Base-by-base conservation (phyloP, 2,888 invertebrate genomes). In the Rotaria sp. region DNA sequence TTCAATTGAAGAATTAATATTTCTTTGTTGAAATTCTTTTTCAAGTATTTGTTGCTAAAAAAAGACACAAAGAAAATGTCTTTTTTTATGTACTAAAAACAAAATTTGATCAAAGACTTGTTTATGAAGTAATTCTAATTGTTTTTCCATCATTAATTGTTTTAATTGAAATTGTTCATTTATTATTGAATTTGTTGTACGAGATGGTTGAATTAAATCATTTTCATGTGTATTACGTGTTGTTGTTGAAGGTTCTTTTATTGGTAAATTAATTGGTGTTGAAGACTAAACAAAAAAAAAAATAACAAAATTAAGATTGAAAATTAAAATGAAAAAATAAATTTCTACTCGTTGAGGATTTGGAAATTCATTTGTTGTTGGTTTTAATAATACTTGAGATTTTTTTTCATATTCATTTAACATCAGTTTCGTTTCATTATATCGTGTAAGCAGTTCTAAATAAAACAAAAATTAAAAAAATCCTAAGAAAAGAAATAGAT, bases 1-100 rank as follows among this genome's bases (percentile, higher is more conserved):
- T 45, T 80, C 80, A 15, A 38, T 21, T 26, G 80, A 45, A 21
- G 45, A 80, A 45, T 80, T 45, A 24, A 26, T n/a, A 45, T 45
- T 80, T 45, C 45, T 1, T 45, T 80, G 45, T 11, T 45, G 41
- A 24, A 80, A 11, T 80, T 41, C 80, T 80, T 45, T 45, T 45
- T 45, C 80, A 26, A 80, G 80, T n/a, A 80, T 80, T 80, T 80
- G 80, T 80, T 80, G 80, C 80, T 80, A 80, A 80, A 80, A 18
- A 38, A 41, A 80, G 21, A 45, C 1, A 74, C 1, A 7, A 45
- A 45, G 13, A 45, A 10, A 38, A 75, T 10, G 10, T 26, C n/a
- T 35, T 38, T 24, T 80, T 45, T 18, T 26, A 38, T 45, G 45
- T 24, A 38, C 38, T 15, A n/a, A 80, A 4, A 26, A 45, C 8